phyloP scores from a whole-genome alignment of 1,140 invertebrate genomes.

The Micrasema longulum region DNA sequence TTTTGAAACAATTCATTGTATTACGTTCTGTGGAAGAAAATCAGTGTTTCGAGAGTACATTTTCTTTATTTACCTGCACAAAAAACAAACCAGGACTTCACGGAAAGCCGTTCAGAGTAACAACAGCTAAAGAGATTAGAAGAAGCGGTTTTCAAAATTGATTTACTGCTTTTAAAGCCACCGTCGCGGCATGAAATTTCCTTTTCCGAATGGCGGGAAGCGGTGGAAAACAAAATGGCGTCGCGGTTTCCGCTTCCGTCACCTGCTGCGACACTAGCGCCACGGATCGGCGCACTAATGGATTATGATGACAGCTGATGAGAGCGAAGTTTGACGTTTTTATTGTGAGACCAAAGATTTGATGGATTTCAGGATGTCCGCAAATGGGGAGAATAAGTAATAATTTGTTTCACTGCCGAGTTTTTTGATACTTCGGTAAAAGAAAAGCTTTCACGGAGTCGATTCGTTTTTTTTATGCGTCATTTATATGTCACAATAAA shows the following conservation, averaged over 20 bases:
- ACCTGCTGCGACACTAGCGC: conserved; percentile 37
- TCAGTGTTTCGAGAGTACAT: too few species aligned
- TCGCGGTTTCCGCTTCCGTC: conserved; percentile 38
- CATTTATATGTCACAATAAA: too few species aligned
- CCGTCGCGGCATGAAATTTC: conserved; percentile 26
- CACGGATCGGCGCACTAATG: conserved; percentile 46
- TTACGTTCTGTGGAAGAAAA: too few species aligned
- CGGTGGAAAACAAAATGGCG: conserved; percentile 45
- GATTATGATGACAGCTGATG: conserved; percentile 49
- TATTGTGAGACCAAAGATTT: conserved; percentile 13
- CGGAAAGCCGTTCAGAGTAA: conserved; percentile 17
- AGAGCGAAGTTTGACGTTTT: conserved; percentile 17
- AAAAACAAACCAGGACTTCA: conserved; percentile 25
- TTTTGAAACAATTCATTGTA: too few species aligned
- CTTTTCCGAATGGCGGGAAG: conserved; percentile 19
- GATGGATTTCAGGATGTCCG: conserved; percentile 7
- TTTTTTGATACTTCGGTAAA: too few species aligned
- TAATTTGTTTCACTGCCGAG: too few species aligned
- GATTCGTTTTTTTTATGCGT: too few species aligned
- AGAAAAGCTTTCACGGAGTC: too few species aligned
- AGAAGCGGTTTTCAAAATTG: conserved; percentile 29
- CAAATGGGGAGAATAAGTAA: too few species aligned
- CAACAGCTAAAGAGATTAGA: conserved; percentile 28
- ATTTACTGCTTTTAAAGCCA: conserved; percentile 8
- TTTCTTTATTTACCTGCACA: too few species aligned